Evolutionary conservation across 64 coral and sea anemone species (phyloP).

Genomic region (Montipora sp.): DNA sequence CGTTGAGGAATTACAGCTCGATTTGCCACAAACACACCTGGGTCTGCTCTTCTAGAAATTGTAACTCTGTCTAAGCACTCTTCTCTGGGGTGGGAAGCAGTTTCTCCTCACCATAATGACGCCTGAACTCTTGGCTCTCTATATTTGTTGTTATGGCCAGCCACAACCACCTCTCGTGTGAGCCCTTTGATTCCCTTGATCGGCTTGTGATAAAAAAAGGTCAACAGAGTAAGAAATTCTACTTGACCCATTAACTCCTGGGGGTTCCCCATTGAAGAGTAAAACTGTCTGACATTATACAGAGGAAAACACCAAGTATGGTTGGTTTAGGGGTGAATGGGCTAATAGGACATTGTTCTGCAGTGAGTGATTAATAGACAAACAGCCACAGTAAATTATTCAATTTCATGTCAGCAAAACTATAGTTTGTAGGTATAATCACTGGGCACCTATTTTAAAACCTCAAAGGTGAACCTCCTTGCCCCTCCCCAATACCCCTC

Average conservation of each 20-base stretch:
- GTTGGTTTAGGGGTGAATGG: no score
- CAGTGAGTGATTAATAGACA: neutral
- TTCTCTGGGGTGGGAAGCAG: conserved; percentile 5
- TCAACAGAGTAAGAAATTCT: neutral
- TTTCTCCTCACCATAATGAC: neutral
- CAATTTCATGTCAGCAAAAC: neutral
- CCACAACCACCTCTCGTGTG: conserved; percentile 53
- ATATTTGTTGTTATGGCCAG: conserved; percentile 37
- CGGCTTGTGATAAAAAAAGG: conserved; percentile 19
- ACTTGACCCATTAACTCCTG: neutral
- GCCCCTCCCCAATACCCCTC: no score
- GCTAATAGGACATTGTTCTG: neutral
- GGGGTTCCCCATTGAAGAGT: neutral
- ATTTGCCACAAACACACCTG: conserved; percentile 64
- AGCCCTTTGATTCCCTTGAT: conserved; percentile 63
- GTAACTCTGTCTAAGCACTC: conserved; percentile 48
- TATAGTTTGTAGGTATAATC: neutral
- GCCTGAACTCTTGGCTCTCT: conserved; percentile 24
- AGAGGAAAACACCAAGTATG: neutral
- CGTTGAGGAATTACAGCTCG: conserved; percentile 58
- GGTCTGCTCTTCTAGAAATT: conserved; percentile 59
- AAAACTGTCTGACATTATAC: neutral
- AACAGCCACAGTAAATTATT: neutral
- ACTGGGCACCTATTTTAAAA: no score
- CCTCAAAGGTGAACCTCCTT: no score